Conservation (phyloP, 2,113 vertebrate species). For the Benitochromis conjunctus region DNA sequence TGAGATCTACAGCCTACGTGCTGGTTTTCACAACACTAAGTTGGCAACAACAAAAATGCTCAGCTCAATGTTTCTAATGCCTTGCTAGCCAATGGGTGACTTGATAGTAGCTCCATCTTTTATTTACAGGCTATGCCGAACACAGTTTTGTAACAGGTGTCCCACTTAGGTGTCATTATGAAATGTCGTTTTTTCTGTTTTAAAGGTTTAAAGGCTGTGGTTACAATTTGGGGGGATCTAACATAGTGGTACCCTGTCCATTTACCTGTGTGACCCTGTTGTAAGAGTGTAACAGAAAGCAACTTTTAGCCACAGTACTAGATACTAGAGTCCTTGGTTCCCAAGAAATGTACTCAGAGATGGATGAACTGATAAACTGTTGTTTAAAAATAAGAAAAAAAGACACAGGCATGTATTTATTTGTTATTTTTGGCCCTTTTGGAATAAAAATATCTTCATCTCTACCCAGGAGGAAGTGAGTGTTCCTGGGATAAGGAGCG, state of each 20-base stretch:
- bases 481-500: slow-evolving; percentile 72
- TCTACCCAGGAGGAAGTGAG: slow-evolving; percentile 65
- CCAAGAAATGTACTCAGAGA: background rate
- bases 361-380: background rate
- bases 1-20: background rate
- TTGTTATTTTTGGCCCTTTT: background rate
- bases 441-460: background rate
- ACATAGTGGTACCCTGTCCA: background rate
- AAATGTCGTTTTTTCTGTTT: background rate
- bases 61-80: background rate
- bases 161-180: background rate
- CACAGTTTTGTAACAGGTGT: background rate
- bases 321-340: background rate
- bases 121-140: background rate
- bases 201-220: background rate
- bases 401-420: background rate
- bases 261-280: background rate
- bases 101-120: background rate
- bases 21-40: background rate
- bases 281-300: background rate
- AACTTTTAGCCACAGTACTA: background rate
- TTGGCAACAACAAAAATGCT: background rate
- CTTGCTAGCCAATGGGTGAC: background rate
- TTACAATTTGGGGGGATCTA: background rate
- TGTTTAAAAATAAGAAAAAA: background rate